phyloP scores from a whole-genome alignment of 2,888 invertebrate species.

The Julus scanicus region DNA sequence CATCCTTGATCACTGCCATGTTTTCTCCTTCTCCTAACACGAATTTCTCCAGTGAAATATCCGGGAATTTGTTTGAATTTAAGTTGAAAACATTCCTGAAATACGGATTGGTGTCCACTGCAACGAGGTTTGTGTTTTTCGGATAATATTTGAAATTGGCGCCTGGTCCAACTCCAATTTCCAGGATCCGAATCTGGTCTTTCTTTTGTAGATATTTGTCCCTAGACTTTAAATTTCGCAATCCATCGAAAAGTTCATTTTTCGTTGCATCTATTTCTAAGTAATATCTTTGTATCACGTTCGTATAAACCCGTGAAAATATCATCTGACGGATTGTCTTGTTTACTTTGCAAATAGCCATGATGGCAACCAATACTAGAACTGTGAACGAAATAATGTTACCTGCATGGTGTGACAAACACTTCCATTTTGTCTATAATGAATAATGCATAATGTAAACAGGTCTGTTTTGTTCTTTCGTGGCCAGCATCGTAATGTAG shows the following conservation, averaged over 20 bases:
- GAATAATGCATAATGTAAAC: too few relatives aligned
- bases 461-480: too few relatives aligned
- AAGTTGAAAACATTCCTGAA: background rate
- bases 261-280: background rate
- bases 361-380: too few relatives aligned
- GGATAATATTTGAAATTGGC: background rate
- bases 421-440: too few relatives aligned
- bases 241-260: background rate
- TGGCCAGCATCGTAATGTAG: too few relatives aligned
- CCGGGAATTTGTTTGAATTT: background rate
- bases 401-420: too few relatives aligned
- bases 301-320: too few relatives aligned
- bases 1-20: background rate
- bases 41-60: background rate
- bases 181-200: slow-evolving; percentile 31
- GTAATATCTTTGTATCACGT: too few relatives aligned
- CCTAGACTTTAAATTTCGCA: background rate
- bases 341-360: too few relatives aligned
- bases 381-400: too few relatives aligned
- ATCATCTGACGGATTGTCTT: too few relatives aligned
- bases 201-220: background rate
- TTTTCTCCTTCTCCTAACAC: background rate
- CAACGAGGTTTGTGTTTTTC: background rate
- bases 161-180: slow-evolving; percentile 48
- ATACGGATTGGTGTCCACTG: background rate